phyloP scores from a whole-genome alignment of 2,797 vertebrate genomes.

The Rhinichthys osculus region DNA sequence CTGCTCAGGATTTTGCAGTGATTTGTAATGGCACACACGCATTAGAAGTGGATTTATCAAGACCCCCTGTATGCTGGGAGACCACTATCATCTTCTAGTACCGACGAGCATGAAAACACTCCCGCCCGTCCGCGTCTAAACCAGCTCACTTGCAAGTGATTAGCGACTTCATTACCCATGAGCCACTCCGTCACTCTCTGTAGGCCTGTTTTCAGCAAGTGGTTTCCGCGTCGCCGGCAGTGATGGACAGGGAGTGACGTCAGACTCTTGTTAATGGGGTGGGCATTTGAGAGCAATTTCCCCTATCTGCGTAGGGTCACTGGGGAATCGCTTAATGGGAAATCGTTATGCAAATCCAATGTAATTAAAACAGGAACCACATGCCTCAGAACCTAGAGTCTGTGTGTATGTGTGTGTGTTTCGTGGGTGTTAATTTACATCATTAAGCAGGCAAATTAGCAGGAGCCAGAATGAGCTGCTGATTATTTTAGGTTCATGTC shows the following conservation, averaged over 20 bases:
- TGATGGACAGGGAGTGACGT: conserved; percentile 48
- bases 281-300: conserved; percentile 54
- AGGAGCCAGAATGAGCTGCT: conserved; percentile 68
- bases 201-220: conserved; percentile 9
- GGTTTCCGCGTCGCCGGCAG: conserved; percentile 6
- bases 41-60: conserved; percentile 49
- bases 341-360: conserved; percentile 77
- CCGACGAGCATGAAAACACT: conserved; percentile 21
- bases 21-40: conserved; percentile 45
- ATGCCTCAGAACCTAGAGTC: conserved; percentile 61
- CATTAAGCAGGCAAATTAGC: conserved; percentile 71
- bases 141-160: conserved; percentile 36
- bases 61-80: conserved; percentile 17
- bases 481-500: conserved; percentile 51
- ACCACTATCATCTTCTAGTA: conserved; percentile 8
- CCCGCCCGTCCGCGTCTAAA: neutral
- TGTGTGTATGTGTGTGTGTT: conserved; percentile 59
- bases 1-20: conserved; percentile 40
- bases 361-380: conserved; percentile 73
- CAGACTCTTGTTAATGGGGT: conserved; percentile 48
- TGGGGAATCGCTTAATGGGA: conserved; percentile 71
- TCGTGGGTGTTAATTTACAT: conserved; percentile 67
- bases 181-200: conserved; percentile 35
- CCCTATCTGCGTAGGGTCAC: conserved; percentile 64
- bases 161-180: conserved; percentile 60